These are phyloP conservation scores for Herpailurus yagouaroundi DNA, from an alignment of 2,113 vertebrate species.

Conservation along the genomic window DNA sequence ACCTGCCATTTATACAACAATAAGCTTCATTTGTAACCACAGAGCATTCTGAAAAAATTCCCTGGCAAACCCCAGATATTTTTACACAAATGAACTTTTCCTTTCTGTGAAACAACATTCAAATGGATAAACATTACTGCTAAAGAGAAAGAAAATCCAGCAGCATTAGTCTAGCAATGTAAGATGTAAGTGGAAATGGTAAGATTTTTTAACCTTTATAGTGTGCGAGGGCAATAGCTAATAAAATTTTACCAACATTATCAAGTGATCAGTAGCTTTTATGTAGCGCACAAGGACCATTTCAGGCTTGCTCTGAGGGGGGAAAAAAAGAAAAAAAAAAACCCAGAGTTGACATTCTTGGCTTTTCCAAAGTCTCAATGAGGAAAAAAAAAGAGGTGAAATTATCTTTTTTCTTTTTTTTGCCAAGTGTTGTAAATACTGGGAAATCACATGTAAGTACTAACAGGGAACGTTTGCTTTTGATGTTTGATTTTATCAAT, in stretches of 20 bases:
- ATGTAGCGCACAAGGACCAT: conserved; percentile 50
- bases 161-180: background rate
- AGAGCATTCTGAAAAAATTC: conserved; percentile 58
- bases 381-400: background rate
- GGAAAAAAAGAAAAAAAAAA: conserved; percentile 37
- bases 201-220: conserved; percentile 38
- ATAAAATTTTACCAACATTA: conserved; percentile 65
- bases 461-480: background rate
- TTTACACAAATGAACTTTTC: conserved; percentile 69
- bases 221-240: conserved; percentile 60
- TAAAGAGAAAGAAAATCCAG: background rate
- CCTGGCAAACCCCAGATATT: conserved; percentile 54
- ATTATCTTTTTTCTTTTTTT: background rate
- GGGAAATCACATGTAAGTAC: background rate
- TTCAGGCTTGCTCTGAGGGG: conserved; percentile 50
- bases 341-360: background rate
- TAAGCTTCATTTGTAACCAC: conserved; percentile 70
- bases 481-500: background rate
- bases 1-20: conserved; percentile 63
- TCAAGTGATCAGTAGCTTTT: conserved; percentile 69
- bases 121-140: conserved; percentile 51
- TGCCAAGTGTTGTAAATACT: conserved; percentile 41
- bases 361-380: conserved; percentile 50
- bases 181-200: conserved; percentile 23
- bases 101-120: conserved; percentile 49